Conservation (phyloP, 2,113 vertebrate genomes). For the Eolophus roseicapilla region DNA sequence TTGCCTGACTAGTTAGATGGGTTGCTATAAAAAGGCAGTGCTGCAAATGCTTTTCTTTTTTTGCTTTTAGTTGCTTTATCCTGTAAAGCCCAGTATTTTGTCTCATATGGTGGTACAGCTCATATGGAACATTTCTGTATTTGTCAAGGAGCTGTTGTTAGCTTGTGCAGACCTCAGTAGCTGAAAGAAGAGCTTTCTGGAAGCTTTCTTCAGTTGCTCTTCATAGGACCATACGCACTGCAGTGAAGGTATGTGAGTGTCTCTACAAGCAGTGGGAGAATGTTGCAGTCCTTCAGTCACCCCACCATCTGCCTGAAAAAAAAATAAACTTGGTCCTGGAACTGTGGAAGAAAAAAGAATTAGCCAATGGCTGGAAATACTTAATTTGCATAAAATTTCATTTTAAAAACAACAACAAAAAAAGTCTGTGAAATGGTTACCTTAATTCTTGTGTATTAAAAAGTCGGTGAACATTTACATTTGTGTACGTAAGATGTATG, state of each 20-base stretch:
- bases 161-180: not conserved
- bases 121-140: not conserved
- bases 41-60: not conserved
- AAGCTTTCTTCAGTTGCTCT: not conserved
- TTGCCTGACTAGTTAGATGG: not conserved
- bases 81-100: not conserved
- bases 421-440: not conserved
- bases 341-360: not conserved
- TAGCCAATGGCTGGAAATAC: not conserved
- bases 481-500: not conserved
- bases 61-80: not conserved
- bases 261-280: not conserved
- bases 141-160: not conserved
- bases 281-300: not conserved
- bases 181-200: not conserved
- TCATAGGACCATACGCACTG: not conserved
- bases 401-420: not conserved
- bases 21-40: not conserved
- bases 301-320: not conserved
- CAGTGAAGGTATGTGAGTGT: not conserved
- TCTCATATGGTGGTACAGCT: not conserved
- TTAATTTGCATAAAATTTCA: not conserved
- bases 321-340: not conserved
- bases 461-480: not conserved
- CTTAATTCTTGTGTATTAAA: not conserved